Conservation (phyloP, 2,797 vertebrate species). For the Myotis findleyi region DNA sequence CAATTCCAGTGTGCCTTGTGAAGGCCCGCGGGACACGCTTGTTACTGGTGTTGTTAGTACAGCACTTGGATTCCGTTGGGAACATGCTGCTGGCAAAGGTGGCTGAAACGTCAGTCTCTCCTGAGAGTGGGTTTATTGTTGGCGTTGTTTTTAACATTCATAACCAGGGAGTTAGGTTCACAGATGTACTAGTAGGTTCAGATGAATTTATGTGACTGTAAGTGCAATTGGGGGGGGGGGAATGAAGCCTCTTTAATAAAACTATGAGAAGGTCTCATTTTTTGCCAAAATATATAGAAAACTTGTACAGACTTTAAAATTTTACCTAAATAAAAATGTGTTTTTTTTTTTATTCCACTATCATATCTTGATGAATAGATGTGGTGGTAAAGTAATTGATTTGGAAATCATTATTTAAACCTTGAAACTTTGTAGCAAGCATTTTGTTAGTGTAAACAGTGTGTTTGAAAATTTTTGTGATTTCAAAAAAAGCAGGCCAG, state of each 20-base stretch:
- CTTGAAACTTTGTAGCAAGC: neutral
- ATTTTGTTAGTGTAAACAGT: slow-evolving; percentile 33
- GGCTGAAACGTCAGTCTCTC: slow-evolving; percentile 39
- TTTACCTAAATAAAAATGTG: neutral
- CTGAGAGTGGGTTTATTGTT: neutral
- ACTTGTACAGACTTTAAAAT: neutral
- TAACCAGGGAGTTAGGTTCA: neutral
- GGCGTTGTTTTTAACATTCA: neutral
- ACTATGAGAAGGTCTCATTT: neutral
- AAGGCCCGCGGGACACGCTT: neutral
- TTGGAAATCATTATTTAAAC: slow-evolving; percentile 47
- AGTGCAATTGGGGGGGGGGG: neutral
- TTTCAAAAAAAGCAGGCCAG: neutral
- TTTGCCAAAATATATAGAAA: neutral
- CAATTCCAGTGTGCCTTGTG: slow-evolving; percentile 42
- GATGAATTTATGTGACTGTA: neutral
- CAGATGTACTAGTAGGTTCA: neutral
- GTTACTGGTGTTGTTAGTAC: slow-evolving; percentile 57
- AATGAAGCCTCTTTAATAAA: neutral
- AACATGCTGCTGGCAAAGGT: slow-evolving; percentile 56
- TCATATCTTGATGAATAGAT: neutral
- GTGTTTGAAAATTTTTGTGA: neutral
- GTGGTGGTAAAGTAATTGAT: neutral
- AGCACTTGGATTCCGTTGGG: slow-evolving; percentile 68
- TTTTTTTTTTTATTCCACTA: neutral